Conservation (phyloP, 2,797 vertebrate species). For the Pelochelys cantorii region DNA sequence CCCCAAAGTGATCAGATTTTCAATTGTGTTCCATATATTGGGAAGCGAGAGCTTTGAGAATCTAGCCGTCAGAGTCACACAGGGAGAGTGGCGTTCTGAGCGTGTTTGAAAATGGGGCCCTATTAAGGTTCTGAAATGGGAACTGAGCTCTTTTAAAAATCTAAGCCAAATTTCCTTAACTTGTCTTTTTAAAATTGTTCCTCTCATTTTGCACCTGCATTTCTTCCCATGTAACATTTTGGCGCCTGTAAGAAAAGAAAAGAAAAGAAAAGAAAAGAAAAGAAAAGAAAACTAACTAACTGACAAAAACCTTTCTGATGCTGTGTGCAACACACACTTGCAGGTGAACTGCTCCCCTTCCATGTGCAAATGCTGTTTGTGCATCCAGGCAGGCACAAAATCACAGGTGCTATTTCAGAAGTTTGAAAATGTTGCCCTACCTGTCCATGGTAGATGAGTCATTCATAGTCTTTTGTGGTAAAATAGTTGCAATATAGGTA, state of each 20-base stretch:
- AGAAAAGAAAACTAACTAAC: too few species aligned
- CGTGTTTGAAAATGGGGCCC: not conserved
- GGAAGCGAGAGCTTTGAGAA: not conserved
- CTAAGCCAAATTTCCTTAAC: not conserved
- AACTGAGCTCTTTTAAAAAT: accelerated
- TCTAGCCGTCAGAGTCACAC: not conserved
- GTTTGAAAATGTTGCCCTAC: not conserved
- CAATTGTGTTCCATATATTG: not conserved
- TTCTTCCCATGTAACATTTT: not conserved
- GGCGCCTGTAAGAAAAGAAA: not conserved
- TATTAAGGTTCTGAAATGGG: not conserved
- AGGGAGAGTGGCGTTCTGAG: not conserved
- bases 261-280: too few species aligned
- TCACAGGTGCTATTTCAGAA: not conserved
- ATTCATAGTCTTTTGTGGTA: not conserved
- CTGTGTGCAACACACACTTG: not conserved
- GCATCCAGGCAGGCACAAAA: not conserved
- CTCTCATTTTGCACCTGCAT: not conserved
- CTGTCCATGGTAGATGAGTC: not conserved
- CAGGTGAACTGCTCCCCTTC: not conserved
- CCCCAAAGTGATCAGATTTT: not conserved
- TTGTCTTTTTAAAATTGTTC: not conserved
- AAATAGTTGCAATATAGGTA: not conserved
- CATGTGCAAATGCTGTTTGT: not conserved
- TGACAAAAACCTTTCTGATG: not conserved